phyloP scores from a whole-genome alignment of 2,113 vertebrate genomes.

The Plectropomus leopardus region DNA sequence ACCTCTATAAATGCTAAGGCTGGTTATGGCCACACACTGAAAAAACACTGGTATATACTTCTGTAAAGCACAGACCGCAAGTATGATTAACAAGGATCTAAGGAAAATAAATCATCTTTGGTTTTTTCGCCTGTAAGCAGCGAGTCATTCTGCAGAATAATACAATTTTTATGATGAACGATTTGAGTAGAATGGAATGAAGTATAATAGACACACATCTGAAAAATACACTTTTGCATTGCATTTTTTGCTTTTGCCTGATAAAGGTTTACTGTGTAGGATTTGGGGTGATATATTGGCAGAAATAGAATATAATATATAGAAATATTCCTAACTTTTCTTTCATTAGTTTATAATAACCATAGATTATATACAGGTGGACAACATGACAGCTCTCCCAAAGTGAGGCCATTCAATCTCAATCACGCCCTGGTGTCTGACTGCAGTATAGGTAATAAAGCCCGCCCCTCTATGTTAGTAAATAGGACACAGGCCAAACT shows the following conservation, averaged over 20 bases:
- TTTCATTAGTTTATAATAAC: no score
- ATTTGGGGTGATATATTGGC: no score
- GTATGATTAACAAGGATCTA: slow-evolving; percentile 53
- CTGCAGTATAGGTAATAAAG: no score
- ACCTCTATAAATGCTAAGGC: slow-evolving; percentile 43
- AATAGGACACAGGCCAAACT: no score
- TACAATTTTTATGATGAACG: slow-evolving; percentile 59
- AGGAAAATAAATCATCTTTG: slow-evolving; percentile 54
- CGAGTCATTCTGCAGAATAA: slow-evolving; percentile 26
- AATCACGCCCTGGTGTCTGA: no score
- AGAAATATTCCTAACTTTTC: no score
- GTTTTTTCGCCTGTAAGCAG: slow-evolving; percentile 56
- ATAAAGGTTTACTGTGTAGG: background rate
- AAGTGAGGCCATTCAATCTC: no score
- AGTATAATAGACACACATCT: slow-evolving; percentile 1
- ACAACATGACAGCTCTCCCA: no score
- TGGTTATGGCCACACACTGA: slow-evolving; percentile 33
- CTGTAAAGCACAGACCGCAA: slow-evolving; percentile 1
- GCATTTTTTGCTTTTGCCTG: slow-evolving; percentile 3
- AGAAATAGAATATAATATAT: no score
- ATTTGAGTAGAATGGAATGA: slow-evolving; percentile 22
- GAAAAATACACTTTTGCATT: background rate
- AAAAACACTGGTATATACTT: slow-evolving; percentile 28
- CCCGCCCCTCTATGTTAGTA: no score
- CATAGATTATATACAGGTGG: no score